Percentiles rank a stretch among this genome's conserved stretches.
phyloP scores from a whole-genome alignment of 2,797 vertebrate species.

The Malacoctenus gilli region DNA sequence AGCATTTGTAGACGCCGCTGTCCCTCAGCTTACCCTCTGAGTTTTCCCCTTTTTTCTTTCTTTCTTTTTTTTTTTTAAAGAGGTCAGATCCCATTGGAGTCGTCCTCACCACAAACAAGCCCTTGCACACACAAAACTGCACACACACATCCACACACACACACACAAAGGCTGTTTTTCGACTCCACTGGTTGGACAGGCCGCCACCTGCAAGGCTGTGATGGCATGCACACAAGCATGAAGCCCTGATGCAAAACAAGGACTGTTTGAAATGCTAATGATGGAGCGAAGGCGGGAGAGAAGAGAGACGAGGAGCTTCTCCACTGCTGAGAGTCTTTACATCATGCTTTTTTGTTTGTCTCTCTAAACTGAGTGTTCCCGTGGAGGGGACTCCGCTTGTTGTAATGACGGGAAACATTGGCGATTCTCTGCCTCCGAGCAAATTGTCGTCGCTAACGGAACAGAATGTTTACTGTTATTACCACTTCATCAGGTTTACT shows the following conservation, averaged over 20 bases:
- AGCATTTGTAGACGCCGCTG: conserved; percentile 44
- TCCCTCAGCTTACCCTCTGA: conserved; percentile 32
- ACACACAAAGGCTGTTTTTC: conserved; percentile 49
- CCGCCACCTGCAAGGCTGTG: conserved; percentile 77
- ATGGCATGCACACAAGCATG: conserved; percentile 71
- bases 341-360: conserved; percentile 73
- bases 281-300: conserved; percentile 50
- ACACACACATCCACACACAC: conserved; percentile 22
- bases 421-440: conserved; percentile 58
- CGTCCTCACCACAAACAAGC: conserved; percentile 34
- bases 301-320: conserved; percentile 61
- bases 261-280: conserved; percentile 84
- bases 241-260: conserved; percentile 77
- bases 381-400: conserved; percentile 63
- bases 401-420: conserved; percentile 63
- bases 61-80: conserved; percentile 42
- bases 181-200: conserved; percentile 65
- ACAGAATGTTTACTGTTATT: conserved; percentile 59
- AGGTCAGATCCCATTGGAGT: conserved; percentile 65
- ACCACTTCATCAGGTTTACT: conserved; percentile 57
- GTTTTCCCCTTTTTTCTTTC: too few relatives aligned
- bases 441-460: conserved; percentile 37
- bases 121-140: conserved; percentile 25
- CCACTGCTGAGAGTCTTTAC: conserved; percentile 73
- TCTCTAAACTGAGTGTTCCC: conserved; percentile 69